Conservation (phyloP, 2,113 vertebrate genomes). For the Tretioscincus oriximinensis region DNA sequence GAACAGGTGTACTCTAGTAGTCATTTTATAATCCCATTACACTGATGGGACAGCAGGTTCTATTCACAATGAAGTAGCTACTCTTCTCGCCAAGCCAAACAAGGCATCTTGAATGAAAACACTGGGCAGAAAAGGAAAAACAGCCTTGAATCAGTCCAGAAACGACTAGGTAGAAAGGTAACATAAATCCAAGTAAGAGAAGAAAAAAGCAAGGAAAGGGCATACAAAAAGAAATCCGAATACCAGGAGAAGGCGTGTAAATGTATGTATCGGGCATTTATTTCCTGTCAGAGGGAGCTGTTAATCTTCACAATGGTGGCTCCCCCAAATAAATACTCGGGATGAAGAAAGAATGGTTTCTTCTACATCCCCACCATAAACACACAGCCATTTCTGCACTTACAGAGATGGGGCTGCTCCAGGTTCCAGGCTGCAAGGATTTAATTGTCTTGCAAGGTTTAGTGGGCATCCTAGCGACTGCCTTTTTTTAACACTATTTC, state of each 20-base stretch:
- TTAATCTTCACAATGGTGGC: constrained; percentile 29
- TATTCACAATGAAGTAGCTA: neutral
- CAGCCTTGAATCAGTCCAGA: constrained; percentile 52
- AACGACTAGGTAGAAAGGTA: constrained; percentile 21
- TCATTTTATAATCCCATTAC: neutral
- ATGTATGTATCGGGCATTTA: constrained; percentile 40
- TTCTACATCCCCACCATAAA: neutral
- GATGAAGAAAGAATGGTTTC: constrained; percentile 18
- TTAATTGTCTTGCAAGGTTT: neutral
- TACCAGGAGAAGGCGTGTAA: neutral
- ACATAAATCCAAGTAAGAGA: constrained; percentile 45
- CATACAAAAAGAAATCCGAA: constrained; percentile 45
- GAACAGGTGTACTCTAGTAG: too few relatives aligned
- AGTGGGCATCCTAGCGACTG: neutral
- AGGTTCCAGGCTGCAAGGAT: too few relatives aligned
- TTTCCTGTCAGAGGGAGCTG: constrained; percentile 30
- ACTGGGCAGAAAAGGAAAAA: constrained; percentile 14
- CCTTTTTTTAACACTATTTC: too few relatives aligned
- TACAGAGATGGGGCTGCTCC: too few relatives aligned
- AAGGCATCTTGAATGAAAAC: constrained; percentile 25
- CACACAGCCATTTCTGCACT: neutral
- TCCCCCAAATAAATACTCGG: constrained; percentile 39
- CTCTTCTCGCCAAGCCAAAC: neutral
- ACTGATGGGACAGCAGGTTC: neutral
- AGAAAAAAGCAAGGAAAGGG: constrained; percentile 38